A percentile compares a stretch with the other conserved stretches of the same genome.
Conservation (phyloP, 1,140 invertebrate genomes). For the Eciton burchellii region DNA sequence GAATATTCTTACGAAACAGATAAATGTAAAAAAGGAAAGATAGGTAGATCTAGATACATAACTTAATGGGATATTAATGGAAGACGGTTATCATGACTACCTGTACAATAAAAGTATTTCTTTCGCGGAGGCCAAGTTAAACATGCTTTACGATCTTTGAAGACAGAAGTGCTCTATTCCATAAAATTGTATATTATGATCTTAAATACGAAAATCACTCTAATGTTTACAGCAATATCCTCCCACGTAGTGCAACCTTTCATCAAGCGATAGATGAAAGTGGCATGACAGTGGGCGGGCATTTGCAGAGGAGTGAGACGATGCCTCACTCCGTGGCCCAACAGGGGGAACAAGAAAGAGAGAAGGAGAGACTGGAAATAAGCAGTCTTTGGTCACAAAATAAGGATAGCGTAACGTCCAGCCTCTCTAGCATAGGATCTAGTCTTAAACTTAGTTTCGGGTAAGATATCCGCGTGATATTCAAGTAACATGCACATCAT, state of each 20-base stretch:
- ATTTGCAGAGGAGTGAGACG: conserved; percentile 92
- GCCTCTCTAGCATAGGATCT: conserved; percentile 91
- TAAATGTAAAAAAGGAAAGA: background rate
- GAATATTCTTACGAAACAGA: conserved; percentile 2
- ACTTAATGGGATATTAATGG: conserved; percentile 50
- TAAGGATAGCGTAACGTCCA: conserved; percentile 90
- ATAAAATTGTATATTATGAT: background rate
- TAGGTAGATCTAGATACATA: background rate
- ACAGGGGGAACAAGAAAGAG: conserved; percentile 83
- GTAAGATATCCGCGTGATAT: conserved; percentile 85
- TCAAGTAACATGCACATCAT: conserved; percentile 24
- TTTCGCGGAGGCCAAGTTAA: conserved; percentile 3
- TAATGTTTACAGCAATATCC: conserved; percentile 76
- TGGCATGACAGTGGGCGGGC: conserved; percentile 76
- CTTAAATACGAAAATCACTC: conserved; percentile 44
- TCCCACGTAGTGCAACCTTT: conserved; percentile 84
- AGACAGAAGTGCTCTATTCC: background rate
- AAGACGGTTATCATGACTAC: conserved; percentile 6
- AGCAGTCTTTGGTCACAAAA: conserved; percentile 84
- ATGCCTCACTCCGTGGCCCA: conserved; percentile 88
- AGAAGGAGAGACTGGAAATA: conserved; percentile 82
- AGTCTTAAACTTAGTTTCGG: conserved; percentile 94
- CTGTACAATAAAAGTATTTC: conserved; percentile 36
- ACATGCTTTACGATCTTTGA: background rate
- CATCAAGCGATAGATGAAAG: conserved; percentile 81